Base-by-base conservation (phyloP, 2,113 vertebrate species). In the Seriola quinqueradiata region DNA sequence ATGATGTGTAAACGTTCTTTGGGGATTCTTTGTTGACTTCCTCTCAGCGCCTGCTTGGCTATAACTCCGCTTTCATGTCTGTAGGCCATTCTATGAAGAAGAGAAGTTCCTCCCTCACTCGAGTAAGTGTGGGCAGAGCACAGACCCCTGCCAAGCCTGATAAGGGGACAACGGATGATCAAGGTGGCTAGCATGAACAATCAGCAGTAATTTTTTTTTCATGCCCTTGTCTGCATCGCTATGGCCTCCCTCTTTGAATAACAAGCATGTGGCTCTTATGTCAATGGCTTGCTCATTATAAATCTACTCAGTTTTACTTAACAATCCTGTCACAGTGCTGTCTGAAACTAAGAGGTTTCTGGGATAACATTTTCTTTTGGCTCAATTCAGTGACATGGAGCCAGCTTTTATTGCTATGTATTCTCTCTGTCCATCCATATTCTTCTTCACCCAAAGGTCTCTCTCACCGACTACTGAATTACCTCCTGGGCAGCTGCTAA, bases 81-180 rank as follows among this genome's bases (percentile, higher is more conserved):
- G 77, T 95, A 99, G 97, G 95, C 91, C 95, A 87, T 92, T 73
- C 88, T 79, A 82, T 95, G 93, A 96, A 95, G 95, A 97, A 93
- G 92, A 96, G 96, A 94, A 98, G 96, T 88, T 96, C 96, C 66
- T 97, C 97, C 86, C 94, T 98, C 85, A 96, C 80, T 90, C 97
- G 96, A 93, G 95, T 95, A 90, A 95, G 92, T 91, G 95, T 91
- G 90, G 95, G 86, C 93, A 96, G 95, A 94, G 83, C 91, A 28
- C 94, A 94, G 4, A 86, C 92, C 55, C 87, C 93, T 92, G 46
- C 92, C 79, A 96, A 95, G 66, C 63, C 94, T 91, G 96, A 96
- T 90, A 96, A 96, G 91, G 78, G 89, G 66, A 95, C 96, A 88
- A 94, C 96, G 89, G 95, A 96, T 89, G 95, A 96, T 92, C 96